Base-by-base conservation (phyloP, 2,113 vertebrate species). In the Hypanus sabinus region DNA sequence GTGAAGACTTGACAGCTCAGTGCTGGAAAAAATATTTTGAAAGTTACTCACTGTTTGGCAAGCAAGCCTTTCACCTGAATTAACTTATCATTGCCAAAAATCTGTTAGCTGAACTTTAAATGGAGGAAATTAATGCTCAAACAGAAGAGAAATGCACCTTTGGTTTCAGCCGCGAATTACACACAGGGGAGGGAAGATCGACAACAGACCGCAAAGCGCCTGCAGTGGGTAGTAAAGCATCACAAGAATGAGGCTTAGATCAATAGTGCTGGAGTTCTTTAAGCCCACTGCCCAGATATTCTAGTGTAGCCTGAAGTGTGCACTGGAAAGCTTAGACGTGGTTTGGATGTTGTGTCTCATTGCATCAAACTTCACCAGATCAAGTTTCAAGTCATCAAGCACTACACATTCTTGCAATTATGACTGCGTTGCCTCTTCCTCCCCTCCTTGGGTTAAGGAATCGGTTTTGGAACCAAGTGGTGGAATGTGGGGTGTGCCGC, bases 1-100 rank as follows among this genome's bases (percentile, higher is more conserved):
- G 60, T 65, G 60, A 90, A 65, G 60, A 36, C 85, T 90, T 90
- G 85, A 90, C 60, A 90, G n/a, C 60, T 68, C 62, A 20, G n/a
- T 65, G n/a, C 30, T 68, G 60, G 85, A 90, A 90, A 46, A 90
- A 90, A 90, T 90, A 90, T 90, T 90, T 90, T 65, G 85, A n/a
- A 90, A 90, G 57, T 90, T 90, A 90, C 85, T 90, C 85, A 90
- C 60, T 68, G 60, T 90, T 68, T 90, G 85, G 85, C 85, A 90
- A 90, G 85, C 20, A 20, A 68, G 30, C n/a, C 60, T 65, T 90
- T 90, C 85, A 90, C 85, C 85, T 90, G 85, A 90, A 90, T 90
- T 68, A 90, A 90, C 85, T 88, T 65, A 90, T 65, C 85, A 65
- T 65, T 90, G 85, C 85, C 85, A 90, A 90, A 65, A 90, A 90